These are phyloP conservation scores for Hydroisotoma schaefferi DNA, from an alignment of 2,888 invertebrate species.

Conservation along the genomic window DNA sequence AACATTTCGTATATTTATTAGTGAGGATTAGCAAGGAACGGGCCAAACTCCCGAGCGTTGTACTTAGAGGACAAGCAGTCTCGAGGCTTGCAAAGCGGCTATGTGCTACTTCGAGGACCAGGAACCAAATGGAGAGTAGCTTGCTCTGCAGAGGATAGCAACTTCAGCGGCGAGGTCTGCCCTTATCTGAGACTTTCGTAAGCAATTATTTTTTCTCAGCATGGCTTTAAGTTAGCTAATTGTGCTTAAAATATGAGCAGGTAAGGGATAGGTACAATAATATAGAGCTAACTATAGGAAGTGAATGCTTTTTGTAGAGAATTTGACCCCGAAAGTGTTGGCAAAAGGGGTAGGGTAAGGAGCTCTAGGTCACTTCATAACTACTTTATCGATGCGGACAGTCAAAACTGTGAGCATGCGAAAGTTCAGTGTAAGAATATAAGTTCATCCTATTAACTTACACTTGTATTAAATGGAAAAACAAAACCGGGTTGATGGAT, in stretches of 20 bases:
- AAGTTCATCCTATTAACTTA: too few species aligned
- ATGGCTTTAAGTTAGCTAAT: not conserved
- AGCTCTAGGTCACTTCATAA: not conserved
- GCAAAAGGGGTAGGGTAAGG: too few species aligned
- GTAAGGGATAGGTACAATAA: too few species aligned
- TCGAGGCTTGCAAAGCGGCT: conserved; percentile 6
- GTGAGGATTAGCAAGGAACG: too few species aligned
- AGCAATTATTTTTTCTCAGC: not conserved
- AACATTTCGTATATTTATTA: not conserved
- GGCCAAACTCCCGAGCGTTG: not conserved
- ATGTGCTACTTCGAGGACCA: not conserved
- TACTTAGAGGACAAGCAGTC: conserved; percentile 12
- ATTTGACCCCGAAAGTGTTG: too few species aligned
- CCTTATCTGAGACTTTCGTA: conserved; percentile 2
- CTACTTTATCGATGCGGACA: not conserved
- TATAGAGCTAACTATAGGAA: too few species aligned
- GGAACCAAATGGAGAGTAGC: not conserved
- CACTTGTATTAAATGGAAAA: too few species aligned
- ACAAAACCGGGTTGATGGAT: too few species aligned
- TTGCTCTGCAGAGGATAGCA: conserved; percentile 1
- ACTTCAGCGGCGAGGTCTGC: not conserved
- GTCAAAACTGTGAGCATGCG: not conserved
- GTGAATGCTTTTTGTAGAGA: too few species aligned
- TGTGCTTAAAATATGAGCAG: too few species aligned
- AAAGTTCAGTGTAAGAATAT: conserved; percentile 6